Percentiles rank a stretch among this genome's conserved stretches.
These are phyloP conservation scores for Panagrolaimus sp. DNA, from an alignment of 1,140 invertebrate species.

Conservation along the genomic window DNA sequence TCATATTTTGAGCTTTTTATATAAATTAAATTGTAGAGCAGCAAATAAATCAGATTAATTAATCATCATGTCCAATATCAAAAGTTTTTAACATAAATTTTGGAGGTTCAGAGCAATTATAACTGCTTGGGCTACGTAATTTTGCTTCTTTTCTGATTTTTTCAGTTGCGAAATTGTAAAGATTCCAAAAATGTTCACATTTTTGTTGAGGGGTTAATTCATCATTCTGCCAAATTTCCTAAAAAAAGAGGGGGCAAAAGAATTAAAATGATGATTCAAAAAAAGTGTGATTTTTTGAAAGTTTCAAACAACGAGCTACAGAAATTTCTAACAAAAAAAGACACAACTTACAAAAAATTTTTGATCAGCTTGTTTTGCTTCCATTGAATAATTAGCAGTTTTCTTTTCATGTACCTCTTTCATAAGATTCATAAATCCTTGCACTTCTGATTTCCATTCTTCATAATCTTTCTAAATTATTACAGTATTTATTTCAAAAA, in stretches of 20 bases:
- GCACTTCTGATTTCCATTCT: not conserved
- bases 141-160: not conserved
- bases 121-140: not conserved
- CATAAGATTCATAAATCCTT: not conserved
- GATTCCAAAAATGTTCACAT: not conserved
- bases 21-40: not conserved
- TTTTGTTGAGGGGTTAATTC: conserved; percentile 3
- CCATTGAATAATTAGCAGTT: not conserved
- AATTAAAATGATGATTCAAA: not conserved
- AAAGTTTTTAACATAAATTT: not conserved
- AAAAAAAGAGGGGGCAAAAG: not conserved
- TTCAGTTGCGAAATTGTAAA: not conserved
- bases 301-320: not conserved
- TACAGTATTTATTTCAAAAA: not conserved
- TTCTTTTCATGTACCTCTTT: not conserved
- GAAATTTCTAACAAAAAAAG: not conserved
- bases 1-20: not conserved
- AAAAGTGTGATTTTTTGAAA: not conserved
- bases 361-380: not conserved
- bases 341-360: conserved; percentile 7
- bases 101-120: not conserved
- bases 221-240: not conserved
- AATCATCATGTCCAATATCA: too few species aligned
- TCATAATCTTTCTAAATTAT: conserved; percentile 3
- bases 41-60: conserved; percentile 1